A percentile compares a stretch with the other conserved stretches of the same genome.
phyloP scores from a whole-genome alignment of 2,113 vertebrate species.

The Vanacampus margaritifer region DNA sequence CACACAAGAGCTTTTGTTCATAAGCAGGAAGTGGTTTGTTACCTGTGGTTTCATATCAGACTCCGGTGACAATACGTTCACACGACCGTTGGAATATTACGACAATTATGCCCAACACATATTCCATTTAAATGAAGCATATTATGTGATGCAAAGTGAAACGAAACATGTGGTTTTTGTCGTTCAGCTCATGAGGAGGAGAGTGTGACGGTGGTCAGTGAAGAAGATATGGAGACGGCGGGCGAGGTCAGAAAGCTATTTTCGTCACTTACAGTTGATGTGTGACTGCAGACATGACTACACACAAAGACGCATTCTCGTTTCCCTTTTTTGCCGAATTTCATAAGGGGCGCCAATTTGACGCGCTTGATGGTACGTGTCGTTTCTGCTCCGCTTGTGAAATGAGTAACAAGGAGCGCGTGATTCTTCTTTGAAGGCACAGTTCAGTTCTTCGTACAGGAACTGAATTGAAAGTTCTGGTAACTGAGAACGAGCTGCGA shows the following conservation, averaged over 20 bases:
- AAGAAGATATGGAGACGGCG: conserved; percentile 27
- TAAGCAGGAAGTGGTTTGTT: conserved; percentile 77
- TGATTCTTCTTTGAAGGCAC: conserved; percentile 21
- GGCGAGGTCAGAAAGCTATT: conserved; percentile 45
- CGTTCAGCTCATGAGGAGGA: conserved; percentile 50
- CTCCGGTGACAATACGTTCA: conserved; percentile 43
- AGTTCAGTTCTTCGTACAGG: conserved; percentile 32
- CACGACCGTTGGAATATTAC: background rate
- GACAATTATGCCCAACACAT: background rate
- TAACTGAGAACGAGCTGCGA: conserved; percentile 58
- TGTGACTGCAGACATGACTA: conserved; percentile 45
- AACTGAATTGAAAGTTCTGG: conserved; percentile 58
- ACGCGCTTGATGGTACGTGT: conserved; percentile 22
- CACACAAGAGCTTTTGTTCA: conserved; percentile 57
- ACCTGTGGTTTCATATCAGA: conserved; percentile 77
- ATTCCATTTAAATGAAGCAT: background rate
- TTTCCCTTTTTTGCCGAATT: conserved; percentile 56
- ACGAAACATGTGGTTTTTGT: background rate
- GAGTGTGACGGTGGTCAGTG: conserved; percentile 34
- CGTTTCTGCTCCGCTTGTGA: conserved; percentile 38
- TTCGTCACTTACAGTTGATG: conserved; percentile 56
- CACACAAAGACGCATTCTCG: conserved; percentile 37
- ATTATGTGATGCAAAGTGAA: background rate
- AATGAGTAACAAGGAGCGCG: conserved; percentile 44
- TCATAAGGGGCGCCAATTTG: conserved; percentile 20